These are phyloP conservation scores for Holocentrus rufus DNA, from an alignment of 2,797 vertebrate species.

Conservation along the genomic window DNA sequence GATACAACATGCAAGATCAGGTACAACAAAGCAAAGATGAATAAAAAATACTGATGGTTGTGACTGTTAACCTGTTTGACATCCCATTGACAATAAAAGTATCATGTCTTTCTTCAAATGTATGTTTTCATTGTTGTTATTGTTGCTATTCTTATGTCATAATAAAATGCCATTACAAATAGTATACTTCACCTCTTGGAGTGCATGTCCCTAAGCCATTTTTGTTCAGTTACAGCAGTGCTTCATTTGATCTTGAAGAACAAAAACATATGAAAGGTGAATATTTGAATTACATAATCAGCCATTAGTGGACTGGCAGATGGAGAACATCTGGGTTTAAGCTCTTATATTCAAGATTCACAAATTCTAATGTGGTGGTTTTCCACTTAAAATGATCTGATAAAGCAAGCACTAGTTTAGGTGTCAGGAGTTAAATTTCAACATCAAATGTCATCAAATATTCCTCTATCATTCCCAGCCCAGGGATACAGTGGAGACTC, in stretches of 20 bases:
- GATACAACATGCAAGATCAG: slow-evolving; percentile 21
- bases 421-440: background rate
- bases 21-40: slow-evolving; percentile 14
- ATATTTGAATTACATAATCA: slow-evolving; percentile 49
- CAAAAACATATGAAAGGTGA: slow-evolving; percentile 22
- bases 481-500: too few species aligned
- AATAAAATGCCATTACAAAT: background rate
- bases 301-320: slow-evolving; percentile 58
- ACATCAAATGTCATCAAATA: too few species aligned
- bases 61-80: slow-evolving; percentile 1
- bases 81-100: slow-evolving; percentile 52
- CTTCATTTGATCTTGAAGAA: slow-evolving; percentile 21
- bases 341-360: slow-evolving; percentile 29
- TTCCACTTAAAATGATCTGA: slow-evolving; percentile 3
- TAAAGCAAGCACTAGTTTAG: too few species aligned
- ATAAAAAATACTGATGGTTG: background rate
- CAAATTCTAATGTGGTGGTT: background rate
- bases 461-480: too few species aligned
- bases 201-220: background rate
- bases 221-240: background rate
- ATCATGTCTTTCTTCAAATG: slow-evolving; percentile 47
- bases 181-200: background rate
- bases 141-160: background rate
- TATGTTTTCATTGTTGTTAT: background rate
- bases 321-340: slow-evolving; percentile 67